Percentiles rank a stretch among this genome's conserved stretches.
These are phyloP conservation scores for Drosophila dunni DNA, from an alignment of 1,140 invertebrate species.

Conservation along the genomic window DNA sequence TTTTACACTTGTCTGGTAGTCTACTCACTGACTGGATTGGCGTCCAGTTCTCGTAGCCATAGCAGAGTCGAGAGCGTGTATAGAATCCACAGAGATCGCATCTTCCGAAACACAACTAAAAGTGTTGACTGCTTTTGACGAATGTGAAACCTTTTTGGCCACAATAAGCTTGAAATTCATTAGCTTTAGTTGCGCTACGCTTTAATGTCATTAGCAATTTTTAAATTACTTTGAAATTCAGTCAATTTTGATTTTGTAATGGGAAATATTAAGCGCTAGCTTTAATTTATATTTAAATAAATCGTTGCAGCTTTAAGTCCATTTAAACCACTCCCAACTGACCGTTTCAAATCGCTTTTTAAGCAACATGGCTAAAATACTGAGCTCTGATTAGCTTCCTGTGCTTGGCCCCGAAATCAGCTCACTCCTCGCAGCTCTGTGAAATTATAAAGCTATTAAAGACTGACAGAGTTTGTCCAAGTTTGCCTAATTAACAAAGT, in stretches of 20 bases:
- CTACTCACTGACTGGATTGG: background rate
- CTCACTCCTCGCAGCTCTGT: background rate
- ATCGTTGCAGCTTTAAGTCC: background rate
- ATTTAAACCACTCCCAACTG: background rate
- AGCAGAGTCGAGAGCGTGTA: background rate
- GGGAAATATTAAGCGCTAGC: background rate
- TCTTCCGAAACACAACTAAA: background rate
- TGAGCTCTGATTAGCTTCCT: constrained; percentile 25
- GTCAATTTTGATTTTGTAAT: background rate
- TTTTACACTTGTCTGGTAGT: no score
- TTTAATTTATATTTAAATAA: constrained; percentile 5
- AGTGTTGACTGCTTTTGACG: background rate
- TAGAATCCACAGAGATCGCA: constrained; percentile 5
- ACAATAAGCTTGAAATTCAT: background rate
- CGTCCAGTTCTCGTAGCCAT: background rate
- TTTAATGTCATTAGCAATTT: background rate
- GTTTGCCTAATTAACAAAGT: constrained; percentile 50
- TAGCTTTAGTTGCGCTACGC: background rate
- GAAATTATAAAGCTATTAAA: constrained; percentile 53
- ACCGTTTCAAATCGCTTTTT: constrained; percentile 5
- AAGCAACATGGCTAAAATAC: constrained; percentile 20
- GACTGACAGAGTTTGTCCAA: constrained; percentile 38
- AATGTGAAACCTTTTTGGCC: background rate
- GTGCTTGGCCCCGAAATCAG: background rate
- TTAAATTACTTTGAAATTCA: background rate